These are phyloP conservation scores for Climacteris rufus DNA, from an alignment of 2,113 vertebrate genomes.

Conservation along the genomic window DNA sequence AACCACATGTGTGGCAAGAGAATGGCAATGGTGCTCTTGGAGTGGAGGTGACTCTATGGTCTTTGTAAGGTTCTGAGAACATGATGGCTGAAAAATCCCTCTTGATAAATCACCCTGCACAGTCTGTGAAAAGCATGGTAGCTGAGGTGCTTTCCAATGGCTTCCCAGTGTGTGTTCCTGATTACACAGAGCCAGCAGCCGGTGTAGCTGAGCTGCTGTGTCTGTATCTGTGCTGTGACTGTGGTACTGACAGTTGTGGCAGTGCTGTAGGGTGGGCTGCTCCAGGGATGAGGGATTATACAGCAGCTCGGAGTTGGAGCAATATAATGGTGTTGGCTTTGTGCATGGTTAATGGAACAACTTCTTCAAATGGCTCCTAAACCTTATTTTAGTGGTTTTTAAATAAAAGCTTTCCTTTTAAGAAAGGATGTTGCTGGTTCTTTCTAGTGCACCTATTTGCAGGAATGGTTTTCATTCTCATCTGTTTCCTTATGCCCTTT, in stretches of 20 bases:
- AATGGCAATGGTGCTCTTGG: not conserved
- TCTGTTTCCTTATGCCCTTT: not conserved
- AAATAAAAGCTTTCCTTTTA: not conserved
- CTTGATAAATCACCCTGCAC: not conserved
- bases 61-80: not conserved
- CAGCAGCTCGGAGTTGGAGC: not conserved
- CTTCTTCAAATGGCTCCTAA: not conserved
- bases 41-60: not conserved
- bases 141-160: not conserved
- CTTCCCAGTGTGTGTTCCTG: not conserved
- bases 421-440: not conserved
- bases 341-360: not conserved
- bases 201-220: rapidly evolving
- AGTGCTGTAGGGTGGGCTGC: not conserved
- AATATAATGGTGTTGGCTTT: not conserved
- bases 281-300: not conserved
- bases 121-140: not conserved
- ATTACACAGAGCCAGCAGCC: rapidly evolving
- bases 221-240: not conserved
- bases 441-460: not conserved
- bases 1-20: rapidly evolving
- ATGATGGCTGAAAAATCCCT: not conserved
- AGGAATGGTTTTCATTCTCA: not conserved
- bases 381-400: not conserved
- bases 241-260: not conserved